Base-by-base conservation (phyloP, 2,113 vertebrate species). In the Probosciger aterrimus region DNA sequence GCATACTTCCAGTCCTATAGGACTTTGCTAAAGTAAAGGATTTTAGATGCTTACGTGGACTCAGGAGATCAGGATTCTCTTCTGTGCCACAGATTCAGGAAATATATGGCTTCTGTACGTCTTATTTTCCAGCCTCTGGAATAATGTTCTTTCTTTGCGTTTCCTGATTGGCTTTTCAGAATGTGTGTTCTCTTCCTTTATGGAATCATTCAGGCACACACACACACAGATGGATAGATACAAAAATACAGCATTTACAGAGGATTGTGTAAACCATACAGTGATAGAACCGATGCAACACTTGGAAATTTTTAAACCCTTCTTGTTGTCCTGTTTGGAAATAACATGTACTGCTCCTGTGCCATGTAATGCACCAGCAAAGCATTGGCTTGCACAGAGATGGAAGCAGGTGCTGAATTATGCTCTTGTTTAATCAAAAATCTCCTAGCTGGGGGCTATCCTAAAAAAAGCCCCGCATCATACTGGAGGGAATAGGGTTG, bases 391-490 rank as follows among this genome's bases (percentile, higher is more conserved):
- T 86, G 60, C 37, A 53, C 37, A 60, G 43, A 81, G 57, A 49
- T 47, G 37, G 74, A 59, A 83, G 52, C 76, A 92, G 68, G 71
- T 87, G 63, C 80, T 93, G 85, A 93, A 81, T 88, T 80, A 67
- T 68, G 69, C 33, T 73, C 73, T 73, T 86, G 71, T 83, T 79
- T 77, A 84, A 84, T 60, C 25, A 0, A 92, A 95, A 87, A 84
- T 88, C 80, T 92, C 71, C 49, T 55, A 37, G 41, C 6, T 95
- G 31, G 43, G 84, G 43, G 25, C 46, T 88, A n/a, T 82, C 53
- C 87, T 96, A 81, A 88, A 93, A 67, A 86, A 83, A 50, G 1
- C 0, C 3, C 3, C 0, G 0, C 53, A 63, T 86, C 8, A 0
- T 50, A 35, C 82, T 71, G 41, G 37, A 88, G 86, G 71, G 88